Evolutionary conservation across 2,888 invertebrate genomes (phyloP).

Genomic region (Mactromeris polynyma): DNA sequence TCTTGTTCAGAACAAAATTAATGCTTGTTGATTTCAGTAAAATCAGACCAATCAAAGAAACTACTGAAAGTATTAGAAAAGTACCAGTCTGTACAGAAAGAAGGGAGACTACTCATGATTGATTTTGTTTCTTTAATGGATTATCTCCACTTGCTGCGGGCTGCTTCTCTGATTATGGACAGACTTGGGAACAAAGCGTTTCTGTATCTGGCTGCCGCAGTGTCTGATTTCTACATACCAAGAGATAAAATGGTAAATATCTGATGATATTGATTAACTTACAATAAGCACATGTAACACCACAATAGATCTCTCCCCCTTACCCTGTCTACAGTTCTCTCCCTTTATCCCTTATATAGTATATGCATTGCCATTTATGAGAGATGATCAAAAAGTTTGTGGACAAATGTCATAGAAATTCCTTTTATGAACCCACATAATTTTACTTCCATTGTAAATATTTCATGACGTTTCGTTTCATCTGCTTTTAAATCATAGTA

Average conservation of each 20-base stretch:
- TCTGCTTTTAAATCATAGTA: too few relatives aligned
- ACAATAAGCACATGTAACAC: too few relatives aligned
- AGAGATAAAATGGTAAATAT: slow-evolving; percentile 93
- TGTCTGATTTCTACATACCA: slow-evolving; percentile 99
- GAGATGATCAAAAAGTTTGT: too few relatives aligned
- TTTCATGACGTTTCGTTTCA: too few relatives aligned
- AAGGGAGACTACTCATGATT: slow-evolving; percentile 87
- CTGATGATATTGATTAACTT: neutral
- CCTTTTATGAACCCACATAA: too few relatives aligned
- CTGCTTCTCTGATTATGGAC: slow-evolving; percentile 93
- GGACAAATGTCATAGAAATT: too few relatives aligned
- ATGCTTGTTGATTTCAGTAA: slow-evolving; percentile 68
- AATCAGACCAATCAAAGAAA: slow-evolving; percentile 55
- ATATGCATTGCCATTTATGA: too few relatives aligned
- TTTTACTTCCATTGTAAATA: too few relatives aligned
- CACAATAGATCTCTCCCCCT: too few relatives aligned
- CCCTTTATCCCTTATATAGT: too few relatives aligned
- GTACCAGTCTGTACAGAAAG: slow-evolving; percentile 90
- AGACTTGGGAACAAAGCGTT: slow-evolving; percentile 91
- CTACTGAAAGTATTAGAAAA: slow-evolving; percentile 88
- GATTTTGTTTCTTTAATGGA: slow-evolving; percentile 93
- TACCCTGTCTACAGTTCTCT: too few relatives aligned
- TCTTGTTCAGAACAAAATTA: too few relatives aligned
- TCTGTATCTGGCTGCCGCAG: slow-evolving; percentile 98
- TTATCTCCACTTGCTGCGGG: slow-evolving; percentile 96